These are phyloP conservation scores for Anolis carolinensis DNA, from an alignment of 2,113 vertebrate genomes.

Conservation along the genomic window DNA sequence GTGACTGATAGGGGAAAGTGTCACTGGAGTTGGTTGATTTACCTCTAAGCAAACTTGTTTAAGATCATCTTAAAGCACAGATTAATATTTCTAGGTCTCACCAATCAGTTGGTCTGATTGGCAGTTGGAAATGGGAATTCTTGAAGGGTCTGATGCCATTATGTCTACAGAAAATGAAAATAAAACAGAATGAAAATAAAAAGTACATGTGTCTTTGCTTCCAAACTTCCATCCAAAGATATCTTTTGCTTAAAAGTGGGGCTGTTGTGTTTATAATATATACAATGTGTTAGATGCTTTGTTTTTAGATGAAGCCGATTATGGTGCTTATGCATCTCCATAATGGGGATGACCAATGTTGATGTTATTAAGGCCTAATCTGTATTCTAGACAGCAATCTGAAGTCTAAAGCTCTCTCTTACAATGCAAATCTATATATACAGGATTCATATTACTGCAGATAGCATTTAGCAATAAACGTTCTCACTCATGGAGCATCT, in stretches of 20 bases:
- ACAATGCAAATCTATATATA: too few relatives aligned
- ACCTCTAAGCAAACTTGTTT: background rate
- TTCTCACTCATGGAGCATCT: too few relatives aligned
- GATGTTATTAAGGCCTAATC: too few relatives aligned
- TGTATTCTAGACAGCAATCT: too few relatives aligned
- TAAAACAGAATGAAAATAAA: background rate
- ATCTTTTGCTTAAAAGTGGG: background rate
- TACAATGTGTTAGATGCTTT: too few relatives aligned
- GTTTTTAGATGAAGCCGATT: too few relatives aligned
- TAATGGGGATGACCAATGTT: too few relatives aligned
- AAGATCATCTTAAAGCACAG: background rate
- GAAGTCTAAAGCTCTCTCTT: too few relatives aligned
- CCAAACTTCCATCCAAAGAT: background rate
- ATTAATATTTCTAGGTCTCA: background rate
- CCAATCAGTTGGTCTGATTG: background rate
- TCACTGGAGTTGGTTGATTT: background rate
- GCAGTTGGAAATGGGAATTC: background rate
- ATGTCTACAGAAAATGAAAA: background rate
- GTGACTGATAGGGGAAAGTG: background rate
- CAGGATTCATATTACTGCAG: too few relatives aligned
- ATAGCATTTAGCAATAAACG: too few relatives aligned
- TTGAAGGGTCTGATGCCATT: background rate
- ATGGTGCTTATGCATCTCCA: too few relatives aligned
- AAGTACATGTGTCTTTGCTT: background rate
- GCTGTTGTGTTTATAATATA: too few relatives aligned